These are phyloP conservation scores for Steinernema feltiae DNA, from an alignment of 1,140 invertebrate genomes.

Conservation along the genomic window DNA sequence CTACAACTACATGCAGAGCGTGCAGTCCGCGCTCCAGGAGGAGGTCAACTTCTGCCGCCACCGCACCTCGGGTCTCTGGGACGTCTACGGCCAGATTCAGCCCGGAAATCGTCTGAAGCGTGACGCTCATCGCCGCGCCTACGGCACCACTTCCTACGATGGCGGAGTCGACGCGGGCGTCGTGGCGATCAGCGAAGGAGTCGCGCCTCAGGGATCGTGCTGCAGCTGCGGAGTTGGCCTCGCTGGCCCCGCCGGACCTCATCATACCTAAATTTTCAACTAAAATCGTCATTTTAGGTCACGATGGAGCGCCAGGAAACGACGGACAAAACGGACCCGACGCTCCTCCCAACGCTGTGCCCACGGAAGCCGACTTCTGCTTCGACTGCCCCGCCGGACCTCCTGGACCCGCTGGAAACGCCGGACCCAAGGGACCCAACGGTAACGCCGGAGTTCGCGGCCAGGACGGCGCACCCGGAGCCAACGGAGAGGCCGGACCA, in stretches of 20 bases:
- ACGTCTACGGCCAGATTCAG: conserved; percentile 19
- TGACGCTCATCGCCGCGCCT: conserved; percentile 2
- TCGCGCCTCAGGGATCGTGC: conserved; percentile 22
- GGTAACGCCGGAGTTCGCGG: conserved; percentile 20
- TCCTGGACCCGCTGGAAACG: conserved; percentile 23
- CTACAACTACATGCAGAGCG: conserved; percentile 43
- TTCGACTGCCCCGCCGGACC: conserved; percentile 32
- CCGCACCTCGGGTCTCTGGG: conserved; percentile 33
- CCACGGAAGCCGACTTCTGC: conserved; percentile 29
- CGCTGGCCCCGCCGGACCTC: conserved; percentile 28
- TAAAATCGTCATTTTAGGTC: neutral
- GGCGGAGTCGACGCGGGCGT: conserved; percentile 6
- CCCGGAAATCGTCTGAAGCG: conserved; percentile 25
- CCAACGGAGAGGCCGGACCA: conserved; percentile 23
- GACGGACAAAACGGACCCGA: conserved; percentile 18
- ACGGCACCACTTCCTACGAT: conserved; percentile 16
- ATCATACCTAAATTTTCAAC: no score
- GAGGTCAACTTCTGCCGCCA: conserved; percentile 38
- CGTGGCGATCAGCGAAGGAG: conserved; percentile 19
- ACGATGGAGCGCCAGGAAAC: conserved; percentile 22
- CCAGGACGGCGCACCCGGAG: conserved; percentile 32
- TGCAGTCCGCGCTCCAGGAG: conserved; percentile 33
- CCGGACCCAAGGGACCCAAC: conserved; percentile 21
- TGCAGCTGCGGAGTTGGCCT: conserved; percentile 35
- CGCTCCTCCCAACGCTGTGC: conserved; percentile 5